A percentile compares a stretch with the other conserved stretches of the same genome.
These are phyloP conservation scores for Microcebus lehilahytsara DNA, from an alignment of 2,113 vertebrate genomes.

Conservation along the genomic window DNA sequence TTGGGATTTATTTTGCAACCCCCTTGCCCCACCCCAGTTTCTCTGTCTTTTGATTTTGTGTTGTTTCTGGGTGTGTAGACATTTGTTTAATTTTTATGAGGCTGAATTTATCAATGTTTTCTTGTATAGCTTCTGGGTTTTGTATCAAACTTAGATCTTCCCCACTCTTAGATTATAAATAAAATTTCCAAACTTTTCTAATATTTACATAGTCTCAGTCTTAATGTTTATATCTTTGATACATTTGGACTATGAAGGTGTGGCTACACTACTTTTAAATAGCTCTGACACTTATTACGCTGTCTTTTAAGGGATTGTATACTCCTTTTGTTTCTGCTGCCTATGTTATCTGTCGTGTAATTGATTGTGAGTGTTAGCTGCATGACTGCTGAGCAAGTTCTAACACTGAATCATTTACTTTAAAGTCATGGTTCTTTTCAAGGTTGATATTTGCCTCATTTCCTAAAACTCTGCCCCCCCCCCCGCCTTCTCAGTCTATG, in stretches of 20 bases:
- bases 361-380: neutral
- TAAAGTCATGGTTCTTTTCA: neutral
- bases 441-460: constrained; percentile 28
- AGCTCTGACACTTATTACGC: neutral
- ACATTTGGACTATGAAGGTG: neutral
- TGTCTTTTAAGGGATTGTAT: neutral
- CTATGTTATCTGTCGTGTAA: neutral
- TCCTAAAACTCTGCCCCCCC: neutral
- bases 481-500: neutral
- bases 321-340: neutral
- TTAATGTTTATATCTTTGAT: neutral
- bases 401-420: neutral
- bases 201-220: neutral
- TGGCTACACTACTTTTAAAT: neutral
- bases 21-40: neutral
- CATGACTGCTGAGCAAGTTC: neutral
- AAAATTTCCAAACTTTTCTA: neutral
- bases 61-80: neutral
- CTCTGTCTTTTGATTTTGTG: constrained; percentile 6
- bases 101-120: neutral
- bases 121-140: neutral
- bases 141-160: neutral
- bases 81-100: constrained; percentile 35
- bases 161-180: neutral
- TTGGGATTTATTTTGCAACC: neutral